These are phyloP conservation scores for Bubo blakistoni DNA, from an alignment of 2,113 vertebrate genomes.

Conservation along the genomic window DNA sequence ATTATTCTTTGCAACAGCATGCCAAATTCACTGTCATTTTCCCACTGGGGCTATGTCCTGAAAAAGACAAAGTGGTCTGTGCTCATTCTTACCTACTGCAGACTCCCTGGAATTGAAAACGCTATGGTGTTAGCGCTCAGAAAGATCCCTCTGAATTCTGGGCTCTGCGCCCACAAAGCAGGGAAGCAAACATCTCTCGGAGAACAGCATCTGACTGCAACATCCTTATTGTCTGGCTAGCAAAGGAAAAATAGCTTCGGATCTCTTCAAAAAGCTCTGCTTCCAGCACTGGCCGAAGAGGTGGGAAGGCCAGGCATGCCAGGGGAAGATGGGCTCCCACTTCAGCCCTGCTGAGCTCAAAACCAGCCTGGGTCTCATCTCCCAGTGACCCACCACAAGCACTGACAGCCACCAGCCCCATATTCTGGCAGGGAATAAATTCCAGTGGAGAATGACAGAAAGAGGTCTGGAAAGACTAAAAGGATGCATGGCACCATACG, in stretches of 20 bases:
- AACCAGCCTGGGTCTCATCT: background rate
- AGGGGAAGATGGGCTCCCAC: background rate
- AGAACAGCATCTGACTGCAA: background rate
- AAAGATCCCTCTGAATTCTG: background rate
- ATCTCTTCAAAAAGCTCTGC: background rate
- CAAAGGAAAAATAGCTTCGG: background rate
- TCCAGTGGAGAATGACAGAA: background rate
- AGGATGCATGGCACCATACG: background rate
- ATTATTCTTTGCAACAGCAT: slow-evolving; percentile 42
- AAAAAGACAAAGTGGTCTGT: slow-evolving; percentile 38
- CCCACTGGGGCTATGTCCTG: slow-evolving; percentile 1
- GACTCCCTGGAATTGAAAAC: slow-evolving; percentile 16
- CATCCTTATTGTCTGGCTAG: background rate
- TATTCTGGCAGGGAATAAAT: background rate
- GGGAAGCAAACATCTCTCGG: background rate
- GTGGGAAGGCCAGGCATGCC: background rate
- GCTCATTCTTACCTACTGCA: slow-evolving; percentile 39
- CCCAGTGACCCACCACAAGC: background rate
- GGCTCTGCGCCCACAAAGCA: background rate
- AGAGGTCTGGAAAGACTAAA: background rate
- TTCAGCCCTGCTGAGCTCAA: background rate
- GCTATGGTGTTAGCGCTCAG: background rate
- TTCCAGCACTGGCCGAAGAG: rapidly evolving
- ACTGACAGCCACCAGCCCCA: background rate
- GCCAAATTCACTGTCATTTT: slow-evolving; percentile 41